Conservation (phyloP, 2,888 invertebrate genomes). For the Cerastis rubricosa region DNA sequence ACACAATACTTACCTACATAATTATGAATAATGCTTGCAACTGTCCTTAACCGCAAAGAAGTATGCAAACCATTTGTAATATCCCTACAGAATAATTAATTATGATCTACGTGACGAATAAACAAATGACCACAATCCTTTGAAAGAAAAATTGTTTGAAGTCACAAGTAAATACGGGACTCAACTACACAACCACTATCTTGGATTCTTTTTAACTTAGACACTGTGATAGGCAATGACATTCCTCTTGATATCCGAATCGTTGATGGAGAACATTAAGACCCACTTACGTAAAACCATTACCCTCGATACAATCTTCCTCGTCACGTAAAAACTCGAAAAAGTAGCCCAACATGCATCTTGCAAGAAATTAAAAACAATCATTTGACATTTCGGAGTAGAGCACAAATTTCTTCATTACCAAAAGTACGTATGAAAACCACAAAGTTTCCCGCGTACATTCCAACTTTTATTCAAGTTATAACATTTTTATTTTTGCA, state of each 20-base stretch:
- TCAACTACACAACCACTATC: neutral
- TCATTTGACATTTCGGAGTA: constrained; percentile 31
- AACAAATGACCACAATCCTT: neutral
- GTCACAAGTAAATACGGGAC: neutral
- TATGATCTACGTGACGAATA: neutral
- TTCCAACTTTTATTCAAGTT: constrained; percentile 48
- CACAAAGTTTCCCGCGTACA: constrained; percentile 47
- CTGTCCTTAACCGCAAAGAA: constrained; percentile 36
- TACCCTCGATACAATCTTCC: constrained; percentile 34
- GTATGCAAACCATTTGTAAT: constrained; percentile 22
- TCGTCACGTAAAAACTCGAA: constrained; percentile 29
- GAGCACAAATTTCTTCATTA: constrained; percentile 51
- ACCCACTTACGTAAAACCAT: constrained; percentile 31
- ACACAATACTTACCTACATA: constrained; percentile 41
- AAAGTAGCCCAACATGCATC: constrained; percentile 20
- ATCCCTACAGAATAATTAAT: neutral
- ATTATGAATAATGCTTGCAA: constrained; percentile 36
- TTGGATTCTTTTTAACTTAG: constrained; percentile 15
- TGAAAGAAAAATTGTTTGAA: neutral
- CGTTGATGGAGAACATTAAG: constrained; percentile 30
- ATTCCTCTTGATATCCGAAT: constrained; percentile 37
- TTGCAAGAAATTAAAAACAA: constrained; percentile 24
- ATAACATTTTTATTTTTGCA: constrained; percentile 58
- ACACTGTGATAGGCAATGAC: neutral
- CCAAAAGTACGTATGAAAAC: constrained; percentile 33